Evolutionary conservation across 2,797 vertebrate genomes (phyloP).

Genomic region (Helarctos malayanus): DNA sequence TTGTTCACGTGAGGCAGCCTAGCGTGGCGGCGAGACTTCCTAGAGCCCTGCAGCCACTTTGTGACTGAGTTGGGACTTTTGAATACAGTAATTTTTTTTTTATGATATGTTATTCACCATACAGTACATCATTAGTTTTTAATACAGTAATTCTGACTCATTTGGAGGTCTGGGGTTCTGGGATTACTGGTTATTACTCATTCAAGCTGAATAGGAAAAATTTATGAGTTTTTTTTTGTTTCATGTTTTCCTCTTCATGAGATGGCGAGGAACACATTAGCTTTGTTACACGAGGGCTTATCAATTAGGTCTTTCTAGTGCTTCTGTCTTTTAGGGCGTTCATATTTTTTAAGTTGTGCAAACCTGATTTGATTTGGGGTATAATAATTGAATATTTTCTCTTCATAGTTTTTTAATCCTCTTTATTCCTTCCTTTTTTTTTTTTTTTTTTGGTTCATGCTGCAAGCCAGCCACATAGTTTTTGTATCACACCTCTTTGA

Average conservation of each 20-base stretch:
- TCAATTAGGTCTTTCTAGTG: background rate
- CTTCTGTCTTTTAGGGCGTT: constrained; percentile 30
- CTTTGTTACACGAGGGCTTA: constrained; percentile 5
- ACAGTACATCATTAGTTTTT: background rate
- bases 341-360: background rate
- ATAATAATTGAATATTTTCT: constrained; percentile 21
- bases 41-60: background rate
- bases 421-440: background rate
- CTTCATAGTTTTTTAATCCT: background rate
- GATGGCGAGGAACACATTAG: background rate
- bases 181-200: background rate
- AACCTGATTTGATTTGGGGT: background rate
- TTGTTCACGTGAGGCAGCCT: background rate
- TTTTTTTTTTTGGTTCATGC: background rate
- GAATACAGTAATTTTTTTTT: background rate
- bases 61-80: background rate
- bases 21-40: background rate
- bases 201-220: background rate
- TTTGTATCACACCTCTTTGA: background rate
- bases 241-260: background rate
- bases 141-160: background rate
- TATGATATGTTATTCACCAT: no score
- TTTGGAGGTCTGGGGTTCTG: background rate
- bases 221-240: background rate
- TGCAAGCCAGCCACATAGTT: background rate